phyloP scores from a whole-genome alignment of 2,888 invertebrate species.

The Euclidia mi region DNA sequence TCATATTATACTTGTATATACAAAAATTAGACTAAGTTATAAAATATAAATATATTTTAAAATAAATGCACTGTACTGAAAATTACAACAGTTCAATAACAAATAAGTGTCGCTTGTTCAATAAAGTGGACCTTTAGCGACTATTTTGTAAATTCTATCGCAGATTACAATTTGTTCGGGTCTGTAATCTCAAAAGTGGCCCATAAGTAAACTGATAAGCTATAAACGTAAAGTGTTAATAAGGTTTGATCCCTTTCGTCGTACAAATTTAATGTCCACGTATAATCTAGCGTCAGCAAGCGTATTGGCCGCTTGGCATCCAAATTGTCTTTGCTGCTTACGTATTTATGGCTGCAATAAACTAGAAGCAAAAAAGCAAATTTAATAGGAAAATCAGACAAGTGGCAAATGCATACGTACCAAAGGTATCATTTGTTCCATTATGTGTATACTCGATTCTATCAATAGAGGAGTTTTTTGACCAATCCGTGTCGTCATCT shows the following conservation, averaged over 20 bases:
- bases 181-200: neutral
- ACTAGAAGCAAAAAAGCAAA: too few species aligned
- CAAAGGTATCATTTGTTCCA: constrained; percentile 73
- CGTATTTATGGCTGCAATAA: too few species aligned
- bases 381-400: too few species aligned
- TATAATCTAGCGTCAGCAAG: constrained; percentile 23
- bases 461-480: constrained; percentile 73
- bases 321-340: constrained; percentile 28
- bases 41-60: too few species aligned
- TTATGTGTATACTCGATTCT: constrained; percentile 70
- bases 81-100: constrained; percentile 20
- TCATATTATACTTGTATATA: too few species aligned
- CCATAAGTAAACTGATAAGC: neutral
- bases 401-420: too few species aligned
- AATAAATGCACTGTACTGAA: too few species aligned
- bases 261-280: neutral
- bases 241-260: neutral
- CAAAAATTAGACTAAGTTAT: too few species aligned
- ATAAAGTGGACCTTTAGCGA: constrained; percentile 14
- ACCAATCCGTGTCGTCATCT: constrained; percentile 84
- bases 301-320: constrained; percentile 19
- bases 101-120: constrained; percentile 12
- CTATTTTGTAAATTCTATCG: constrained; percentile 15
- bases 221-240: constrained; percentile 2
- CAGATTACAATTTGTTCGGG: constrained; percentile 6